phyloP scores from a whole-genome alignment of 2,888 invertebrate genomes.

The Trichacis sp. region DNA sequence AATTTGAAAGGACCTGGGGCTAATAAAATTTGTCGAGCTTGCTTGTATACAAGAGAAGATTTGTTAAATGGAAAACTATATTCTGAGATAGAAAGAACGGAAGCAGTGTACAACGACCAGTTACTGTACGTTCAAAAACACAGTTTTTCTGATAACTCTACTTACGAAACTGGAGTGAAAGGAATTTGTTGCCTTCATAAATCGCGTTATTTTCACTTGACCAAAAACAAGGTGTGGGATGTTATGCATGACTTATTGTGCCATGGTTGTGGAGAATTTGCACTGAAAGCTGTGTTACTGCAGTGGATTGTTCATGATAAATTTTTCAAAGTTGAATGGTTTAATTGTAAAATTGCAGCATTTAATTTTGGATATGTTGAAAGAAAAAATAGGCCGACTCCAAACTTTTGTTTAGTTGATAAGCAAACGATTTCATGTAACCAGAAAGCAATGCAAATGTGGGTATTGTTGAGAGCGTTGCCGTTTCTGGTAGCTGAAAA shows the following conservation, averaged over 20 bases:
- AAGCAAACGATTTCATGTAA: constrained; percentile 26
- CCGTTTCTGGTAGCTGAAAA: constrained; percentile 35
- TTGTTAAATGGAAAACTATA: neutral
- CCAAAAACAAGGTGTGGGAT: constrained; percentile 23
- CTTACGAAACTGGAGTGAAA: constrained; percentile 10
- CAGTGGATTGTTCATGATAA: constrained; percentile 13
- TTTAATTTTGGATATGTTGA: constrained; percentile 31
- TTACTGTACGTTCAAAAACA: too few species aligned
- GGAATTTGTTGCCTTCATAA: constrained; percentile 11
- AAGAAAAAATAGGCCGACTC: constrained; percentile 32
- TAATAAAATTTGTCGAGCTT: neutral
- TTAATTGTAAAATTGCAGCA: constrained; percentile 26
- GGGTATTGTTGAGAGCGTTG: constrained; percentile 36
- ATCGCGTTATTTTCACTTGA: constrained; percentile 19
- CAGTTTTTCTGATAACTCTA: neutral
- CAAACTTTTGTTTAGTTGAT: constrained; percentile 24
- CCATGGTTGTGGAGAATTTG: constrained; percentile 25
- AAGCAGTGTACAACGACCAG: too few species aligned
- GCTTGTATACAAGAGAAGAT: neutral
- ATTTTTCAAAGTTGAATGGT: constrained; percentile 13
- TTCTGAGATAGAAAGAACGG: neutral
- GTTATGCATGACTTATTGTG: constrained; percentile 35
- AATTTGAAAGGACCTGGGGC: constrained; percentile 33
- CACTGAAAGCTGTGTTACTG: constrained; percentile 28
- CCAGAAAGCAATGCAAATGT: constrained; percentile 37